Base-by-base conservation (phyloP, 2,888 invertebrate genomes). In the Dichetophora obliterata region DNA sequence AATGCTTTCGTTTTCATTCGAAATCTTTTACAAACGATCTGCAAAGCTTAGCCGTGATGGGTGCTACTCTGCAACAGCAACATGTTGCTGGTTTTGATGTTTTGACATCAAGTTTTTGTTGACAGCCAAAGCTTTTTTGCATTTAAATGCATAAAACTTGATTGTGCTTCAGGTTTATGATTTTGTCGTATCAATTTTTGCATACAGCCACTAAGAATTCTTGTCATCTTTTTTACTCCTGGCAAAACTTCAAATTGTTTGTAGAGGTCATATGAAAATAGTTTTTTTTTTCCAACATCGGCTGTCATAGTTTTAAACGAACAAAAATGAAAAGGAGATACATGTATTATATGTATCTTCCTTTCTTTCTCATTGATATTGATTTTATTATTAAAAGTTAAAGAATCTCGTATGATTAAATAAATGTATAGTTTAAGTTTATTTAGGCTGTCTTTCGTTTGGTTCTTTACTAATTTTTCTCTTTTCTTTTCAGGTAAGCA, bases 1-100 rank as follows among this genome's bases (percentile, higher is more conserved):
- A 82, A 81, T 82, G 82, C 83, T 84, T 84, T 84, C 83, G 82
- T 79, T 84, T 84, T 84, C 83, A 77, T 83, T 84, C 73, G 78
- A 79, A 63, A 76, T 79, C 76, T 79, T 34, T 61, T 52, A 43
- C 57, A 50, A 73, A 43, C 34, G 77, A 75, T 71, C 77, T 77
- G 48, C 24, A 34, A 8, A 68, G 63, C 54, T 73, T 73, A 59
- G 27, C 34, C 63, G 3, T 37, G 48, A 14, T 37, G 50, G 37
- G 43, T 43, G 43, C 11, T 43, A 14, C 43, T 22, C 54, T 59
- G 48, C 27, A 59, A 24, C 24, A 27, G 27, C 31, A 34, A 34
- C 6, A 19, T 16, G 43, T 65, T n/a, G 19, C 22, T 37, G 37
- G n/a, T 6, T 34, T 65, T 65, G 19, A 6, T 37, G 37, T 19